Evolutionary conservation across 2,888 invertebrate species (phyloP), one percentile per base, ranked within the genome.

Genomic region (Mythimna vitellina): DNA sequence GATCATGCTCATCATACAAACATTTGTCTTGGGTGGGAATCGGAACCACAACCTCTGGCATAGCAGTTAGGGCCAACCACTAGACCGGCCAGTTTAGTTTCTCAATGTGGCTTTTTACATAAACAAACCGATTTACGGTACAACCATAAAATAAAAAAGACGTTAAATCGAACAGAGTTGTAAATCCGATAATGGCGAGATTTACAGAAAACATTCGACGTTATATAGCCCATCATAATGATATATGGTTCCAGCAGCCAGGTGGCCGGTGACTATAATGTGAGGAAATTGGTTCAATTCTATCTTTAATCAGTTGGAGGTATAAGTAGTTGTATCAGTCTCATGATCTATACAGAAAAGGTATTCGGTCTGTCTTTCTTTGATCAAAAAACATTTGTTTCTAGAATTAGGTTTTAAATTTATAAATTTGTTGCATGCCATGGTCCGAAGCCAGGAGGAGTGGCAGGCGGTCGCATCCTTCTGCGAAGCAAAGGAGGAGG

Each of bases 221-320:
- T 80, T 65, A 71, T 78, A 82, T 68, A 61, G 84, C 72, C 80
- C 76, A 83, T 81, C 75, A 71, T 83, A 35, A 71, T 83, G 83
- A 83, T 81, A 67, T 76, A 81, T 54, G 66, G 70, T 9, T 61
- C 65, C n/a, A 29, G 65, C 57, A 38, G 49, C 66, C 80, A 82
- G 82, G 73, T 80, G 80, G 69, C 54, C 35, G 1, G 49, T 46
- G 38, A 57, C 35, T 35, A 35, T 35, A 51, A 62, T 58, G 20
- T 58, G 32, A 51, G 57, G 51, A 65, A 57, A 22, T 56, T 35
- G 35, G 10, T 54, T 32, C 12, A 14, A 57, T 58, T 54, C n/a
- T 58, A n/a, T 58, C n/a, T 62, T 62, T 8, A 57, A 51, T 62
- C 49, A 8, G 12, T 20, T 53, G 53, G 1, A 58, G 29, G n/a